phyloP scores from a whole-genome alignment of 2,113 vertebrate species.

The Pangasianodon gigas region DNA sequence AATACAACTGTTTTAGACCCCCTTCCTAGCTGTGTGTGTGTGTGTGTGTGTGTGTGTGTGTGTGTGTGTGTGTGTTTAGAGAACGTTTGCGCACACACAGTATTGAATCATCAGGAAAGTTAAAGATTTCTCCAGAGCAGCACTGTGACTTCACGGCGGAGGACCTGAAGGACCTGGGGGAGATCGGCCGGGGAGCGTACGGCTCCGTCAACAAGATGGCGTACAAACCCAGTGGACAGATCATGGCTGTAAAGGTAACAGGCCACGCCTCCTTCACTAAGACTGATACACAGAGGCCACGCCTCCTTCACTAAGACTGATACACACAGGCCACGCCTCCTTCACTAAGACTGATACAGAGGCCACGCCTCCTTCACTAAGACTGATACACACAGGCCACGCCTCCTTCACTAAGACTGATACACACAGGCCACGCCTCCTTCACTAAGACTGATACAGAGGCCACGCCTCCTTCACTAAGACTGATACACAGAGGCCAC shows the following conservation, averaged over 20 bases:
- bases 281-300: background rate
- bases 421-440: background rate
- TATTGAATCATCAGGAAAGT: slow-evolving; percentile 97
- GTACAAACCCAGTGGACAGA: slow-evolving; percentile 97
- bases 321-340: background rate
- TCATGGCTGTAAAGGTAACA: slow-evolving; percentile 99
- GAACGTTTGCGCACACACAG: slow-evolving; percentile 98
- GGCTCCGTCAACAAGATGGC: slow-evolving; percentile 99
- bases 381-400: background rate
- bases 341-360: background rate
- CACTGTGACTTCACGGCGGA: slow-evolving; percentile 99
- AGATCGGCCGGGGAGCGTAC: slow-evolving; percentile 97
- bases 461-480: background rate
- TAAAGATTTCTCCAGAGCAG: slow-evolving; percentile 97
- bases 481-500: background rate
- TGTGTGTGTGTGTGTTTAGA: slow-evolving; percentile 70
- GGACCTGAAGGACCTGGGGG: slow-evolving; percentile 96
- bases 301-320: background rate
- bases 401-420: background rate
- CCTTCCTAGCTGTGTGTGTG: background rate
- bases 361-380: background rate
- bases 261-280: slow-evolving; percentile 26
- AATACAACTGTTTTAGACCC: background rate
- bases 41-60: slow-evolving; percentile 32
- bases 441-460: background rate